Evolutionary conservation across 2,797 vertebrate species (phyloP).

Genomic region (Epinephelus awoara): DNA sequence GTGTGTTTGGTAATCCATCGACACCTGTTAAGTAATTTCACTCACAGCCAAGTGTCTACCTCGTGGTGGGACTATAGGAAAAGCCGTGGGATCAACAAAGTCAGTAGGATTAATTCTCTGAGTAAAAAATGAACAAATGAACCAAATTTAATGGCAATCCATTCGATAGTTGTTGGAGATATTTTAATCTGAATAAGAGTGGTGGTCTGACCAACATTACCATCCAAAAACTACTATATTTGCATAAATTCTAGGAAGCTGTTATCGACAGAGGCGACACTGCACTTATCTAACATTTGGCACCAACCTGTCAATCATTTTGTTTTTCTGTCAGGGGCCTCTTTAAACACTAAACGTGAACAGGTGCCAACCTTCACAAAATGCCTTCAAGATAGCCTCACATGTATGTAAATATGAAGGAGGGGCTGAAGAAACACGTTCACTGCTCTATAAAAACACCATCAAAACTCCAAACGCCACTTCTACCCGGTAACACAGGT

Average conservation of each 20-base stretch:
- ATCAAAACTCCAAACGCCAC: not conserved
- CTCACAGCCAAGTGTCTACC: too few species aligned
- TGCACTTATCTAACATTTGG: not conserved
- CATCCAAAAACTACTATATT: not conserved
- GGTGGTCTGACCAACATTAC: not conserved
- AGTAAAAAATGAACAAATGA: not conserved
- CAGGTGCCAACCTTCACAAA: slow-evolving; percentile 57
- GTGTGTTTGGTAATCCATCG: too few species aligned
- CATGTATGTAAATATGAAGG: slow-evolving; percentile 6
- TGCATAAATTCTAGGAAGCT: not conserved
- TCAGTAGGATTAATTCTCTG: not conserved
- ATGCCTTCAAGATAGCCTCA: slow-evolving; percentile 19
- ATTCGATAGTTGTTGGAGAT: too few species aligned
- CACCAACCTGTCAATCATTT: slow-evolving; percentile 23
- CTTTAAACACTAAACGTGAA: slow-evolving; percentile 47
- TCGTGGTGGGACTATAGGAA: too few species aligned
- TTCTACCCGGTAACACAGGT: slow-evolving; percentile 52
- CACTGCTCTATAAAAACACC: slow-evolving; percentile 45
- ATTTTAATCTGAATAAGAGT: not conserved
- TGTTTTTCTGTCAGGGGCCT: not conserved
- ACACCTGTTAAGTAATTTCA: too few species aligned
- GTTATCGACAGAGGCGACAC: not conserved
- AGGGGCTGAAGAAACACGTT: not conserved
- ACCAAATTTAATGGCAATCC: not conserved
- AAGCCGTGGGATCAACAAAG: too few species aligned